These are phyloP conservation scores for Nyctibius bracteatus DNA, from an alignment of 2,113 vertebrate genomes.

Conservation along the genomic window DNA sequence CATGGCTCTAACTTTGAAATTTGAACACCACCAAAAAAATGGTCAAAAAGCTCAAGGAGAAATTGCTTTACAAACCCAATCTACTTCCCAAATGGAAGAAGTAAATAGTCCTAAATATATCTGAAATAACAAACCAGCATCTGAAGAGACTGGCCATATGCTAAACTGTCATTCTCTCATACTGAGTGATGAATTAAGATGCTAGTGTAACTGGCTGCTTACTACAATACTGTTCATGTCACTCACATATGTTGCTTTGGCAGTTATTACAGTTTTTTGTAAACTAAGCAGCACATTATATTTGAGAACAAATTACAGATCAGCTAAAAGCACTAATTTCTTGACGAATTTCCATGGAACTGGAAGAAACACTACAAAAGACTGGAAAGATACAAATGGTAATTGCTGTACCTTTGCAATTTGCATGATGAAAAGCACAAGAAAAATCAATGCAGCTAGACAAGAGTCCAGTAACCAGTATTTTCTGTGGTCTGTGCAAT, in stretches of 20 bases:
- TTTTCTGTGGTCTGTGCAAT: not conserved
- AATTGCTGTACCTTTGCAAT: not conserved
- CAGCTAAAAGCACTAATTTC: not conserved
- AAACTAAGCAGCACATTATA: not conserved
- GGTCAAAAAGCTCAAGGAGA: not conserved
- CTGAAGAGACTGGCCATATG: slow-evolving; percentile 35
- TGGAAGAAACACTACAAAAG: not conserved
- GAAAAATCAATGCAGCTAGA: not conserved
- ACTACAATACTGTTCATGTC: slow-evolving; percentile 45
- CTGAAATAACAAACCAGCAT: not conserved
- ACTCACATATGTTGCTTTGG: slow-evolving; percentile 38
- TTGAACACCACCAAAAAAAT: not conserved
- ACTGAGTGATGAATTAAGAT: not conserved
- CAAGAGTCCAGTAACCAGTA: not conserved
- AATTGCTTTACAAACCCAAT: not conserved
- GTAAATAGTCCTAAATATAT: not conserved
- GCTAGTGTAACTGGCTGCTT: not conserved
- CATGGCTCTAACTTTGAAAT: not conserved
- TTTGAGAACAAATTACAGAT: not conserved
- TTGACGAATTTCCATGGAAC: not conserved
- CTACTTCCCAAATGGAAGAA: not conserved
- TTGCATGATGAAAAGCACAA: not conserved
- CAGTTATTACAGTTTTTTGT: not conserved
- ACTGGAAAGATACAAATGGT: not conserved
- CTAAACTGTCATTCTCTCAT: slow-evolving; percentile 23